phyloP scores from a whole-genome alignment of 2,113 vertebrate species.

The Orthonyx spaldingii region DNA sequence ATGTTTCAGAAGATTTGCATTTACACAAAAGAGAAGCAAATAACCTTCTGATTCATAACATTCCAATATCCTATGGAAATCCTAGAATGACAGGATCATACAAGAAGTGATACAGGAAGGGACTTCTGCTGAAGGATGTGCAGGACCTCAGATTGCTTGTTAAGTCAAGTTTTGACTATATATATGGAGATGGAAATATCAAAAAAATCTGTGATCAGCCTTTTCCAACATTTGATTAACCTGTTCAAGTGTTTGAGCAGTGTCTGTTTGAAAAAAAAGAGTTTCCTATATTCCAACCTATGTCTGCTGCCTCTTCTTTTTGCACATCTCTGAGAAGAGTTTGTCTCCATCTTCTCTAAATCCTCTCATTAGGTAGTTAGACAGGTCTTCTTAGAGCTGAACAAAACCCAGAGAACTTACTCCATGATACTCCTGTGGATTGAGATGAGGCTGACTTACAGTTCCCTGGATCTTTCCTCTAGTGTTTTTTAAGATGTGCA shows the following conservation, averaged over 20 bases:
- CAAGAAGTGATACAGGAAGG: not conserved
- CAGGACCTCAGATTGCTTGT: not conserved
- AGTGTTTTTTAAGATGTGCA: not conserved
- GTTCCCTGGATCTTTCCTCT: not conserved
- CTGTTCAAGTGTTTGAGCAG: not conserved
- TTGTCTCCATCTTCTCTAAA: not conserved
- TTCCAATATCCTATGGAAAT: not conserved
- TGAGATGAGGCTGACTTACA: not conserved
- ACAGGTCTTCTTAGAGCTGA: not conserved
- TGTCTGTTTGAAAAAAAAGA: not conserved
- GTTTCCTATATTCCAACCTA: not conserved
- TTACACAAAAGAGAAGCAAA: not conserved
- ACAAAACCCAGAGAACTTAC: not conserved
- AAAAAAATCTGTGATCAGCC: not conserved
- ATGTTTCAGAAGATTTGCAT: not conserved
- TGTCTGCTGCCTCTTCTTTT: not conserved
- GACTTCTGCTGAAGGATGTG: not conserved
- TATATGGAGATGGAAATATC: not conserved
- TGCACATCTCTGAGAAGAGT: not conserved
- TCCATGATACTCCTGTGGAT: not conserved
- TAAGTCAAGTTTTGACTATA: not conserved
- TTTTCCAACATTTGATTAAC: not conserved
- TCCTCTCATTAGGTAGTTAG: not conserved
- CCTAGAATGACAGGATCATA: not conserved
- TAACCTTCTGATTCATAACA: not conserved